These are phyloP conservation scores for Drosophila persimilis DNA, from an alignment of 1,140 invertebrate species.

Conservation along the genomic window DNA sequence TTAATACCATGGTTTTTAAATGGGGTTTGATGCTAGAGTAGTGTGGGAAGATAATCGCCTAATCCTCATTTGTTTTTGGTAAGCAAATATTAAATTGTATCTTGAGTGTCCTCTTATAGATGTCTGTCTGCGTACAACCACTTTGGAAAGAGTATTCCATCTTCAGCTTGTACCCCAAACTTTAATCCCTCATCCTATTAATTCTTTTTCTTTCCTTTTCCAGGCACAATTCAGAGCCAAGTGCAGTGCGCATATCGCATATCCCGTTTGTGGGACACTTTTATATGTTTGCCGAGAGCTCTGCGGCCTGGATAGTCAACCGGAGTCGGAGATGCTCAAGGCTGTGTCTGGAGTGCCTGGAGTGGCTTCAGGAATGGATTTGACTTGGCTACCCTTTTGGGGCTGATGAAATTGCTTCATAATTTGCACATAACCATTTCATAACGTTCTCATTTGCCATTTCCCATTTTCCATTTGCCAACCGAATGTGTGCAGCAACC, in stretches of 20 bases:
- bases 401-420: constrained; percentile 46
- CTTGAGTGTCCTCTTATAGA: too few relatives aligned
- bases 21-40: too few relatives aligned
- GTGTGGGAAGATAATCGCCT: too few relatives aligned
- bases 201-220: constrained; percentile 7
- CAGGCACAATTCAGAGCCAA: constrained; percentile 29
- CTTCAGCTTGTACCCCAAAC: background rate
- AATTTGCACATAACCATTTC: constrained; percentile 45
- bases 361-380: constrained; percentile 19
- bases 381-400: constrained; percentile 26
- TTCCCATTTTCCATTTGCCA: background rate
- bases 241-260: constrained; percentile 57
- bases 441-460: constrained; percentile 8
- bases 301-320: constrained; percentile 28
- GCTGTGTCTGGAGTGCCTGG: background rate
- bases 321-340: constrained; percentile 1
- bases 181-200: background rate
- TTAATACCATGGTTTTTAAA: background rate
- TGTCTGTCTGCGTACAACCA: background rate
- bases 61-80: too few relatives aligned
- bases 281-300: constrained; percentile 57
- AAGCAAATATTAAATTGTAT: too few relatives aligned
- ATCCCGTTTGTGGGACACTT: constrained; percentile 43
- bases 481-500: constrained; percentile 13
- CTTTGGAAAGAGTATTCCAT: background rate